A percentile compares a stretch with the other conserved stretches of the same genome.
Evolutionary conservation across 2,797 vertebrate genomes (phyloP).

Genomic region (Hylomyscus alleni): DNA sequence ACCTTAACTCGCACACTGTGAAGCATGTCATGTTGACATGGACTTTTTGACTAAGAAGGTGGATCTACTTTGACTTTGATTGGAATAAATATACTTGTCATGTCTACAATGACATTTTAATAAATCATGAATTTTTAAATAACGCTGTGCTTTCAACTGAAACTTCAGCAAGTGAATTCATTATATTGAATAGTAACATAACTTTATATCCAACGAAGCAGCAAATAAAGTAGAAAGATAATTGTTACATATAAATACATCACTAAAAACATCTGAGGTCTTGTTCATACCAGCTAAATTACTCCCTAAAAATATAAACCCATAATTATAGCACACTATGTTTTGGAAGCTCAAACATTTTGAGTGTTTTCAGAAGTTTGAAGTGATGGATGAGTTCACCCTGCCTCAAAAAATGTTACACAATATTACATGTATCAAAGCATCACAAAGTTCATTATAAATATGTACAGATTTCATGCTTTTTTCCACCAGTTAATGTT

Average conservation of each 20-base stretch:
- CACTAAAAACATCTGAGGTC: background rate
- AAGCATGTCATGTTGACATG: constrained; percentile 5
- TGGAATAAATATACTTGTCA: background rate
- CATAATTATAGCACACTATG: background rate
- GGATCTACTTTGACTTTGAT: background rate
- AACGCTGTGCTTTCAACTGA: constrained; percentile 17
- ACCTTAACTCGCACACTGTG: background rate
- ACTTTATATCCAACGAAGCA: constrained; percentile 5
- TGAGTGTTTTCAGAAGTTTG: background rate
- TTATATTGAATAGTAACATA: background rate
- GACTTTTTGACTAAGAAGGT: background rate
- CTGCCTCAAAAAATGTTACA: background rate
- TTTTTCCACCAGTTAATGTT: background rate
- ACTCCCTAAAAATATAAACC: background rate
- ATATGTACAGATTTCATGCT: background rate
- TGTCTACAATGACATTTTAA: background rate
- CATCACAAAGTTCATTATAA: background rate
- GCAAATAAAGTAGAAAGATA: background rate
- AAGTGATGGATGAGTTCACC: background rate
- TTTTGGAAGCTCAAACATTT: background rate
- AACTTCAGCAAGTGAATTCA: background rate
- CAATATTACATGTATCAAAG: background rate
- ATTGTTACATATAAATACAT: background rate
- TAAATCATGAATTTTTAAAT: constrained; percentile 17
- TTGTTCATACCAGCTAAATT: constrained; percentile 21